These are phyloP conservation scores for Drosophila bocqueti DNA, from an alignment of 1,140 invertebrate species.

Conservation along the genomic window DNA sequence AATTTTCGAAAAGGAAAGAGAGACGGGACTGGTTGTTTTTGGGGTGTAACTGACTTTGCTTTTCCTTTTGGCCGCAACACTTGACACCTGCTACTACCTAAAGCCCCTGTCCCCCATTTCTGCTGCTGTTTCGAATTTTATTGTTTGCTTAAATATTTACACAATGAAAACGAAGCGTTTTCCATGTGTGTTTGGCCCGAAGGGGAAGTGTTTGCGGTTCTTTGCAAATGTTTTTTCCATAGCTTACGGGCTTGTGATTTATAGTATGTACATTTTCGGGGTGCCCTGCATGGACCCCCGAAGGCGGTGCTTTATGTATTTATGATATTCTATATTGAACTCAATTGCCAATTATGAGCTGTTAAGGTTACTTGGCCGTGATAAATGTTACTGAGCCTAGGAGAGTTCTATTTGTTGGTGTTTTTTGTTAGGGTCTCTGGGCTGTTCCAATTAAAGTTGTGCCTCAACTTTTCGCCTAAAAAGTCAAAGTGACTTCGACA, in stretches of 20 bases:
- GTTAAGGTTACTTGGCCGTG: conserved; percentile 61
- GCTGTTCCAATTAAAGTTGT: conserved; percentile 31
- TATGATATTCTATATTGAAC: conserved; percentile 70
- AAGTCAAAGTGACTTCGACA: conserved; percentile 33
- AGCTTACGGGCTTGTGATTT: conserved; percentile 68
- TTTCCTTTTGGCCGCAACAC: conserved; percentile 74
- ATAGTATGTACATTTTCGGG: conserved; percentile 47
- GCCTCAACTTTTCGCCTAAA: conserved; percentile 26
- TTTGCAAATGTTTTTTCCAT: conserved; percentile 44
- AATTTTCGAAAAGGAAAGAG: conserved; percentile 36
- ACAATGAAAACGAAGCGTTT: conserved; percentile 78
- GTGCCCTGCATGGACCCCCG: conserved; percentile 22
- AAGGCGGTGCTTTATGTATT: conserved; percentile 31
- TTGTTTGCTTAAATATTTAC: conserved; percentile 83
- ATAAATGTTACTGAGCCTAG: conserved; percentile 20
- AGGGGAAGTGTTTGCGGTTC: conserved; percentile 34
- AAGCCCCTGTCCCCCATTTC: conserved; percentile 6
- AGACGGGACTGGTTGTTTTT: not conserved
- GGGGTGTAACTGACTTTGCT: conserved; percentile 52
- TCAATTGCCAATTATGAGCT: conserved; percentile 80
- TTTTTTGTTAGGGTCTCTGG: not conserved
- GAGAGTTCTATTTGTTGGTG: too few relatives aligned
- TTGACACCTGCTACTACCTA: conserved; percentile 77
- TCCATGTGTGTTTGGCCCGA: conserved; percentile 36
- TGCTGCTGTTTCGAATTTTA: conserved; percentile 60